Evolutionary conservation across 2,113 vertebrate species (phyloP).

Genomic region (Bujurquina vittata): DNA sequence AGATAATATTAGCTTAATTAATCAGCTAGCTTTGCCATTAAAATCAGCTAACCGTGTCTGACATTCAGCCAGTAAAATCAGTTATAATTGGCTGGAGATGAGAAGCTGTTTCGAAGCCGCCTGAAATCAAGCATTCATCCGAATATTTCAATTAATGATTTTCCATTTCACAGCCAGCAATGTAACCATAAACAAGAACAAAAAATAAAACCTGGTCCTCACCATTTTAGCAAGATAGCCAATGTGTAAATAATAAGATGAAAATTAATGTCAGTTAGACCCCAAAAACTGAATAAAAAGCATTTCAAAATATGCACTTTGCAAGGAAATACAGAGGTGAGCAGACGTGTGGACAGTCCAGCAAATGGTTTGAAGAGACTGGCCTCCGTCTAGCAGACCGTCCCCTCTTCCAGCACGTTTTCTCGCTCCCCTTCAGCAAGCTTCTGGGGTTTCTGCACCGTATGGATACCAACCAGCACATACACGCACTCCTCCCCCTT

Average conservation of each 20-base stretch:
- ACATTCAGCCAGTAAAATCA: neutral
- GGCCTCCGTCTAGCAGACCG: slow-evolving; percentile 40
- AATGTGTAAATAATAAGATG: neutral
- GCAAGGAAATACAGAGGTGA: neutral
- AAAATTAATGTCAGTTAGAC: neutral
- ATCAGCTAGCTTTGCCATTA: neutral
- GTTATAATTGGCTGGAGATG: neutral
- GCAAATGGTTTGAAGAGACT: slow-evolving; percentile 37
- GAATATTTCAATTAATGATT: neutral
- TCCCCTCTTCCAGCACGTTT: slow-evolving; percentile 25
- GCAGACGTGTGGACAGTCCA: slow-evolving; percentile 35
- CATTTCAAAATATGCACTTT: neutral
- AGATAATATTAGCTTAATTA: no score
- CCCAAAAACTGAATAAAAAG: neutral
- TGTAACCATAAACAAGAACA: neutral
- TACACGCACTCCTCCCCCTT: neutral
- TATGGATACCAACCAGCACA: slow-evolving; percentile 35
- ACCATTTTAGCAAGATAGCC: neutral
- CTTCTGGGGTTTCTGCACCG: slow-evolving; percentile 23
- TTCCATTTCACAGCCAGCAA: neutral
- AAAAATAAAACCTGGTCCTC: neutral
- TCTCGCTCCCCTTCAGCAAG: slow-evolving; percentile 24
- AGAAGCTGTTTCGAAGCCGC: neutral
- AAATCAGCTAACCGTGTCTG: neutral
- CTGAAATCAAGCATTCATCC: neutral